phyloP scores from a whole-genome alignment of 2,797 vertebrate genomes.

The Harpagifer antarcticus region DNA sequence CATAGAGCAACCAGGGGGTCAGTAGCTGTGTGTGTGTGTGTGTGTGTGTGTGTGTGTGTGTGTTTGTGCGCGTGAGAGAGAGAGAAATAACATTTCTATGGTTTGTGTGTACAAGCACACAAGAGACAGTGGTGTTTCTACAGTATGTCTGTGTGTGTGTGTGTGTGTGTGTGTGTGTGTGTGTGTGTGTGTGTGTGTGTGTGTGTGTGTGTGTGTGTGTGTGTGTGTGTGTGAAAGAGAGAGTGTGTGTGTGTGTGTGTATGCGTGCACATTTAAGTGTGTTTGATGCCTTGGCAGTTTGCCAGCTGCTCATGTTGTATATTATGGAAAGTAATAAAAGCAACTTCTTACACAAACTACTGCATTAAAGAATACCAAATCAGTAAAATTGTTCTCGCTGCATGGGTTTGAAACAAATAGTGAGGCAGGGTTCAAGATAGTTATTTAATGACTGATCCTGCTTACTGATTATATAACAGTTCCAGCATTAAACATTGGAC shows the following conservation, averaged over 20 bases:
- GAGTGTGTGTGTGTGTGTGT: conserved; percentile 12
- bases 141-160: conserved; percentile 13
- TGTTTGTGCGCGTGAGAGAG: conserved; percentile 2
- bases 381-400: neutral
- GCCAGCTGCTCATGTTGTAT: conserved; percentile 10
- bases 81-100: conserved; percentile 17
- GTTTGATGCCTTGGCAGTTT: conserved; percentile 23
- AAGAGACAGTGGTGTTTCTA: conserved; percentile 45
- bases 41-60: neutral
- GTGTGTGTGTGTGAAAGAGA: neutral
- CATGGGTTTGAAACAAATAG: conserved; percentile 1
- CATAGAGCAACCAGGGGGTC: conserved; percentile 60
- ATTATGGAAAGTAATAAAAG: conserved; percentile 15
- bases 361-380: neutral
- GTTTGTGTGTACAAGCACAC: too few species aligned
- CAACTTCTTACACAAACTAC: neutral
- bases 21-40: conserved; percentile 46
- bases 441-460: conserved; percentile 4
- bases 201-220: too few species aligned
- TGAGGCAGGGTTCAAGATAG: neutral
- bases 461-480: neutral
- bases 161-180: conserved; percentile 11
- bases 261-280: too few species aligned
- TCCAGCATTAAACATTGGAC: too few species aligned
- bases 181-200: conserved; percentile 12